Percentiles rank a stretch among this genome's conserved stretches.
These are phyloP conservation scores for Heliconius congener DNA, from an alignment of 1,140 invertebrate species.

Conservation along the genomic window DNA sequence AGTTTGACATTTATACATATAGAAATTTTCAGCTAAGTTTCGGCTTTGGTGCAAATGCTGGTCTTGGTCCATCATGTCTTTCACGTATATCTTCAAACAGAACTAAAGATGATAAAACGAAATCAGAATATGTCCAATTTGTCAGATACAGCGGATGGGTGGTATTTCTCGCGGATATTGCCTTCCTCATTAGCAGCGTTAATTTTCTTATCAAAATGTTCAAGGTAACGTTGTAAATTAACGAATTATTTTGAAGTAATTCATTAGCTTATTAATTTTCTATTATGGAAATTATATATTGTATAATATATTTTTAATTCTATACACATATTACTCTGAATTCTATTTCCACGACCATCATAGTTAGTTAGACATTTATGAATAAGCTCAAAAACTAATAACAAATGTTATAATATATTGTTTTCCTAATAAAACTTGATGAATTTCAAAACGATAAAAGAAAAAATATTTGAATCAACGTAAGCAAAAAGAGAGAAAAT, in stretches of 20 bases:
- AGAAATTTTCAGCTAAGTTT: slow-evolving; percentile 53
- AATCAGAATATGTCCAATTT: slow-evolving; percentile 34
- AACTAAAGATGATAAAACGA: background rate
- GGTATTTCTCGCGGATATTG: slow-evolving; percentile 46
- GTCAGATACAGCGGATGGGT: slow-evolving; percentile 54
- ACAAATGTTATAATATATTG: too few species aligned
- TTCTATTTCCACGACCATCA: too few species aligned
- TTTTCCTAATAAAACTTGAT: too few species aligned
- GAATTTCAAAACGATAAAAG: too few species aligned
- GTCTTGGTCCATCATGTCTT: slow-evolving; percentile 54
- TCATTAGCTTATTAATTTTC: background rate
- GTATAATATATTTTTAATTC: background rate
- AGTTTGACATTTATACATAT: background rate
- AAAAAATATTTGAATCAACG: too few species aligned
- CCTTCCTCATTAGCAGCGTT: slow-evolving; percentile 48
- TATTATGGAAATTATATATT: background rate
- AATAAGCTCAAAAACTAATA: too few species aligned
- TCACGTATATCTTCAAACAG: slow-evolving; percentile 21
- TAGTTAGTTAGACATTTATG: too few species aligned
- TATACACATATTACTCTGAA: too few species aligned
- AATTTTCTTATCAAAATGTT: slow-evolving; percentile 54
- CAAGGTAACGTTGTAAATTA: slow-evolving; percentile 41
- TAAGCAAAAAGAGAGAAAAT: too few species aligned
- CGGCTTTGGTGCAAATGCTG: slow-evolving; percentile 61
- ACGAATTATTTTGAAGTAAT: background rate